phyloP scores from a whole-genome alignment of 1,140 invertebrate species.

The Andricus grossulariae region DNA sequence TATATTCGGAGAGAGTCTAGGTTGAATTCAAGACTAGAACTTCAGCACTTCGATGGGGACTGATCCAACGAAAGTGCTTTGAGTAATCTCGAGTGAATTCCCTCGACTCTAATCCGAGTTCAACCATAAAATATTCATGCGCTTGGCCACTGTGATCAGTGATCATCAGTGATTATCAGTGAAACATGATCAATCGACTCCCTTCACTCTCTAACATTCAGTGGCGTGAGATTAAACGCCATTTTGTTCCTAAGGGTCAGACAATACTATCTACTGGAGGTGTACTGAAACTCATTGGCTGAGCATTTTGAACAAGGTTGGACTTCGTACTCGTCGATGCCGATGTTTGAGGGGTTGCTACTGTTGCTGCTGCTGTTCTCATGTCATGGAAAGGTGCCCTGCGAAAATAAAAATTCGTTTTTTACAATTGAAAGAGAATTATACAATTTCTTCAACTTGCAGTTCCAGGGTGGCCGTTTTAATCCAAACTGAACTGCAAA shows the following conservation, averaged over 20 bases:
- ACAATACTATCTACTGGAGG: conserved; percentile 80
- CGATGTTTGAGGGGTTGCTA: conserved; percentile 60
- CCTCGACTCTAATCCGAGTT: not conserved
- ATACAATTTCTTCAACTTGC: not conserved
- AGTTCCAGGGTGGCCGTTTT: not conserved
- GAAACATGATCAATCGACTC: not conserved
- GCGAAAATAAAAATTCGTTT: conserved; percentile 52
- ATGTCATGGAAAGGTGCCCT: conserved; percentile 87
- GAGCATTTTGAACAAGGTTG: conserved; percentile 85
- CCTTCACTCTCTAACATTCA: conserved; percentile 4
- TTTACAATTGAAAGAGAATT: not conserved
- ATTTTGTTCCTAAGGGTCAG: conserved; percentile 68
- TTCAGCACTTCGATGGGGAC: not conserved
- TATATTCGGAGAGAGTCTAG: not conserved
- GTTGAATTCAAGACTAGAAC: conserved; percentile 3
- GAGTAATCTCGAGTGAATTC: not conserved
- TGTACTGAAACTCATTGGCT: conserved; percentile 84
- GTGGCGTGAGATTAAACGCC: conserved; percentile 3
- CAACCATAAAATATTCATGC: conserved; percentile 23
- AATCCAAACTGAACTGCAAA: no score
- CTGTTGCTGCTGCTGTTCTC: conserved; percentile 80
- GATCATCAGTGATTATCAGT: no score
- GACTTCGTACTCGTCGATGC: conserved; percentile 76
- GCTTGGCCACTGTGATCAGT: conserved; percentile 1
- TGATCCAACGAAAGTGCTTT: not conserved